Conservation (phyloP, 2,797 vertebrate genomes). For the Graptemys geographica region DNA sequence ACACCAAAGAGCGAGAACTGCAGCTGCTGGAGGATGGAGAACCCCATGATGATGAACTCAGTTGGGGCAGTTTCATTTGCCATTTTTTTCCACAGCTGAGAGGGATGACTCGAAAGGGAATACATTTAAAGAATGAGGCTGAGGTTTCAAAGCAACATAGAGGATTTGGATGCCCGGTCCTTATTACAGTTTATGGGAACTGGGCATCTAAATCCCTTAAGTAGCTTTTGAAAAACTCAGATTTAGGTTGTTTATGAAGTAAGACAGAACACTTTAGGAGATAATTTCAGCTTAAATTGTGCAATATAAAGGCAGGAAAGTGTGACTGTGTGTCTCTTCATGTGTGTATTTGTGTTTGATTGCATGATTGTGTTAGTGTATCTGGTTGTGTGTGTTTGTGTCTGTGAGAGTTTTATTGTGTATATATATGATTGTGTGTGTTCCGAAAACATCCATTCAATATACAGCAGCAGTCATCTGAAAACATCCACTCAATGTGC, state of each 20-base stretch:
- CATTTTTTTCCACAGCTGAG: neutral
- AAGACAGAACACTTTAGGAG: neutral
- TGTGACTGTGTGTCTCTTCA: neutral
- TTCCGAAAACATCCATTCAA: too few species aligned
- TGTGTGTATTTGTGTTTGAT: neutral
- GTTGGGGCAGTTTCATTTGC: conserved; percentile 49
- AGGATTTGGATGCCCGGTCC: too few species aligned
- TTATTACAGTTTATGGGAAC: neutral
- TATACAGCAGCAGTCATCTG: too few species aligned
- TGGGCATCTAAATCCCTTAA: neutral
- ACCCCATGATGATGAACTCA: conserved; percentile 66
- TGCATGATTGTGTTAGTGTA: neutral
- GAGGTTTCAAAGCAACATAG: neutral
- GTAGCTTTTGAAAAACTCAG: neutral
- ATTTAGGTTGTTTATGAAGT: neutral
- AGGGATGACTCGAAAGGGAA: neutral
- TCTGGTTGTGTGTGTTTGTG: neutral
- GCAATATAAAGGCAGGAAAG: neutral
- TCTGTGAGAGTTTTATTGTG: too few species aligned
- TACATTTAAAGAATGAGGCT: neutral
- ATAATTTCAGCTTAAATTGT: neutral
- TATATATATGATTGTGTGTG: too few species aligned
- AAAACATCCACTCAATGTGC: too few species aligned
- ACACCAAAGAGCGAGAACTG: conserved; percentile 43
- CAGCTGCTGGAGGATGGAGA: conserved; percentile 41